A percentile compares a stretch with the other conserved stretches of the same genome.
Conservation (phyloP, 2,797 vertebrate species). For the Spheniscus humboldti region DNA sequence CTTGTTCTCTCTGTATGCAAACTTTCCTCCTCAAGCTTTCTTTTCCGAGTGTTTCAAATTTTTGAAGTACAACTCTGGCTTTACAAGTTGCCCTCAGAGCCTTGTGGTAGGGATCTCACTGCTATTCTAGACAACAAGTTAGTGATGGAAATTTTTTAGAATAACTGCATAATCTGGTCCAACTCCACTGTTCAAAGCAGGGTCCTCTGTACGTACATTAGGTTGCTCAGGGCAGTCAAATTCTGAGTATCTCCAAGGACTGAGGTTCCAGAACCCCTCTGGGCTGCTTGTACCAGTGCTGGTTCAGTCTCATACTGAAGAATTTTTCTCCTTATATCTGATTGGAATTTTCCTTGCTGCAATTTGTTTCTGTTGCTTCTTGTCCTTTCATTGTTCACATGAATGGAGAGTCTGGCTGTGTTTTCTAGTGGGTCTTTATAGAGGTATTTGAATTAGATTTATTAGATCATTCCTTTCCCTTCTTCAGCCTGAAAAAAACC, state of each 20-base stretch:
- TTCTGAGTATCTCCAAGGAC: not conserved
- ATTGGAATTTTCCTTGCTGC: not conserved
- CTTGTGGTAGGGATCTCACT: not conserved
- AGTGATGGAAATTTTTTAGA: not conserved
- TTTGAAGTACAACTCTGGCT: not conserved
- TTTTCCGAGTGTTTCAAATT: conserved; percentile 4
- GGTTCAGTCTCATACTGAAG: not conserved
- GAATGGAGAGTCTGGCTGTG: not conserved
- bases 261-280: not conserved
- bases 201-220: not conserved
- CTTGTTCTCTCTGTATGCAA: not conserved
- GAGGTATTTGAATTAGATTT: not conserved
- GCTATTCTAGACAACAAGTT: not conserved
- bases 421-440: not conserved
- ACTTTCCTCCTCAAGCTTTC: not conserved
- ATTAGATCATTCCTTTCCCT: not conserved
- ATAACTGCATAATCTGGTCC: not conserved
- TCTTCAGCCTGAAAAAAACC: not conserved
- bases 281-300: not conserved
- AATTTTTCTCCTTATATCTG: not conserved
- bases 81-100: not conserved
- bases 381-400: not conserved
- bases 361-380: not conserved
- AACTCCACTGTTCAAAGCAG: not conserved
- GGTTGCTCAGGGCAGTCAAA: not conserved